phyloP scores from a whole-genome alignment of 2,797 vertebrate genomes.

The Crossoptilon crossoptilon region DNA sequence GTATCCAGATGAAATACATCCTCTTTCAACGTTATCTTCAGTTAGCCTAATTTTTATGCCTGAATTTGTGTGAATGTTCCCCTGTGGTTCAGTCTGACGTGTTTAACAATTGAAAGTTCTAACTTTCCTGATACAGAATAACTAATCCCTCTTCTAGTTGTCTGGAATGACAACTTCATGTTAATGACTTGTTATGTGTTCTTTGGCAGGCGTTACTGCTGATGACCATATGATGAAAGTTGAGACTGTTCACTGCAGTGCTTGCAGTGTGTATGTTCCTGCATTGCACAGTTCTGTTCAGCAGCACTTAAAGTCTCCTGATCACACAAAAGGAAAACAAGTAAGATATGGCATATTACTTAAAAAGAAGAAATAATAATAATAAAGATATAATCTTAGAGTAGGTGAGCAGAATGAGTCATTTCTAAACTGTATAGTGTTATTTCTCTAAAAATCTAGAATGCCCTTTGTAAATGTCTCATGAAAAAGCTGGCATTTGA shows the following conservation, averaged over 20 bases:
- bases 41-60: background rate
- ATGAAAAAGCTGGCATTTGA: background rate
- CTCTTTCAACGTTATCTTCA: background rate
- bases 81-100: background rate
- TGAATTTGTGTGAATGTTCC: background rate
- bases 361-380: background rate
- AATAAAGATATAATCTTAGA: background rate
- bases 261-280: conserved; percentile 86
- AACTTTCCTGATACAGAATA: background rate
- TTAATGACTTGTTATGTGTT: background rate
- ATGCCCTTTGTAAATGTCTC: background rate
- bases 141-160: background rate
- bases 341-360: conserved; percentile 58
- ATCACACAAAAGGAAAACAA: conserved; percentile 86
- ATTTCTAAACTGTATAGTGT: background rate
- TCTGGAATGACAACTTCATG: background rate
- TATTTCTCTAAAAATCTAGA: background rate
- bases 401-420: background rate
- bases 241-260: conserved; percentile 88
- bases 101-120: background rate
- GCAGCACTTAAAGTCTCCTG: conserved; percentile 85
- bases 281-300: conserved; percentile 85
- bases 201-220: conserved; percentile 82
- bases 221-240: conserved; percentile 90
- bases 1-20: background rate